Evolutionary conservation across 2,113 vertebrate genomes (phyloP).

Genomic region (Bettongia penicillata): DNA sequence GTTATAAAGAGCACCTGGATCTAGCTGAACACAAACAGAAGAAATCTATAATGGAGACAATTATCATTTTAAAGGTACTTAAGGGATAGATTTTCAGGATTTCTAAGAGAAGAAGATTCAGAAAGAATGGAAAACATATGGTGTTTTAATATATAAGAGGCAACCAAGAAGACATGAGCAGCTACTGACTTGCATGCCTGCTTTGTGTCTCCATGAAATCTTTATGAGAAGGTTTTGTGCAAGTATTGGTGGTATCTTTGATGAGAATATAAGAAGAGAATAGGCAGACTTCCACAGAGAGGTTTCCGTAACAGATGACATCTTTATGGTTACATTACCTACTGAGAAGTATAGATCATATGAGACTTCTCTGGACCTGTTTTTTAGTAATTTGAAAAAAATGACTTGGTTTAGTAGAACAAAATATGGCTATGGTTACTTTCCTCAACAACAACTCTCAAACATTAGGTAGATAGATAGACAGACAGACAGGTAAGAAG

Average conservation of each 20-base stretch:
- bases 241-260: background rate
- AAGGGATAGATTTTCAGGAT: background rate
- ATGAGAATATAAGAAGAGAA: background rate
- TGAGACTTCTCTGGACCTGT: background rate
- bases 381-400: background rate
- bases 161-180: background rate
- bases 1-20: background rate
- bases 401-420: background rate
- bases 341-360: background rate
- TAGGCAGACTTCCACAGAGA: background rate
- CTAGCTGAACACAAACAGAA: background rate
- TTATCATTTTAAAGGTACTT: background rate
- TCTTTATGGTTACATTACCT: background rate
- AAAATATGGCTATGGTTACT: background rate
- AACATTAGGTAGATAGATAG: too few relatives aligned
- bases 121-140: background rate
- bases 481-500: too few relatives aligned
- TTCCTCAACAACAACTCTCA: background rate
- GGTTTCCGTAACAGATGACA: background rate
- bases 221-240: background rate
- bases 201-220: background rate
- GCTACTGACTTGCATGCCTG: background rate
- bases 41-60: background rate
- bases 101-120: background rate
- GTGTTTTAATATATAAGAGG: background rate